Evolutionary conservation across 1,140 invertebrate species (phyloP).

Genomic region (Heliconius nattereri): DNA sequence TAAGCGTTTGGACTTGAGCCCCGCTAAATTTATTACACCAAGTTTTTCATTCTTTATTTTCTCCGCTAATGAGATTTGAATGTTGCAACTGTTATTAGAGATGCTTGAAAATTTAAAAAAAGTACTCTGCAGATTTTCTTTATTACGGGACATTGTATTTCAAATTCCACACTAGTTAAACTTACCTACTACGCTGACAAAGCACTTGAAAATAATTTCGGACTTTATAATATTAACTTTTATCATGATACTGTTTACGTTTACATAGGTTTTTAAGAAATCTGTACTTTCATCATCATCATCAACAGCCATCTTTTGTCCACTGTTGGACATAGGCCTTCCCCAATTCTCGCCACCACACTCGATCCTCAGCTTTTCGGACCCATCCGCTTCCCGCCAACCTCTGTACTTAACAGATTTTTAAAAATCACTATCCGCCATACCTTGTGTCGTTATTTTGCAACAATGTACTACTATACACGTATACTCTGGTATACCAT

Average conservation of each 20-base stretch:
- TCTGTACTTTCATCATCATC: too few relatives aligned
- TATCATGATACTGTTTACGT: not conserved
- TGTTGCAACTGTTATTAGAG: slow-evolving; percentile 68
- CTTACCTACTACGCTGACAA: too few relatives aligned
- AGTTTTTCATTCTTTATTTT: slow-evolving; percentile 75
- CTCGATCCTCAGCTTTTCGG: too few relatives aligned
- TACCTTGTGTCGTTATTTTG: slow-evolving; percentile 17
- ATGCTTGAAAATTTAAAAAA: slow-evolving; percentile 47
- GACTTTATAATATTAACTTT: not conserved
- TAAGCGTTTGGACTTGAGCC: slow-evolving; percentile 76
- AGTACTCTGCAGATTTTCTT: not conserved
- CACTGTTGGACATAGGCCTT: too few relatives aligned
- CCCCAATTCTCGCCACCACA: too few relatives aligned
- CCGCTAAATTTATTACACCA: slow-evolving; percentile 78
- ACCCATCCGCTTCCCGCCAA: too few relatives aligned
- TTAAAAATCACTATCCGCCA: not conserved
- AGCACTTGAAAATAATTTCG: not conserved
- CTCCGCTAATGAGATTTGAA: slow-evolving; percentile 77
- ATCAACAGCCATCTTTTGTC: too few relatives aligned
- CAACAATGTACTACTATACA: not conserved
- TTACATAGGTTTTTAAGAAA: not conserved
- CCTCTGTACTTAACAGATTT: too few relatives aligned
- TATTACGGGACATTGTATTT: not conserved
- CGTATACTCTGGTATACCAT: not conserved
- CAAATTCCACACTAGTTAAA: not conserved